Base-by-base conservation (phyloP, 1,140 invertebrate species). In the Rhizoglyphus robini region DNA sequence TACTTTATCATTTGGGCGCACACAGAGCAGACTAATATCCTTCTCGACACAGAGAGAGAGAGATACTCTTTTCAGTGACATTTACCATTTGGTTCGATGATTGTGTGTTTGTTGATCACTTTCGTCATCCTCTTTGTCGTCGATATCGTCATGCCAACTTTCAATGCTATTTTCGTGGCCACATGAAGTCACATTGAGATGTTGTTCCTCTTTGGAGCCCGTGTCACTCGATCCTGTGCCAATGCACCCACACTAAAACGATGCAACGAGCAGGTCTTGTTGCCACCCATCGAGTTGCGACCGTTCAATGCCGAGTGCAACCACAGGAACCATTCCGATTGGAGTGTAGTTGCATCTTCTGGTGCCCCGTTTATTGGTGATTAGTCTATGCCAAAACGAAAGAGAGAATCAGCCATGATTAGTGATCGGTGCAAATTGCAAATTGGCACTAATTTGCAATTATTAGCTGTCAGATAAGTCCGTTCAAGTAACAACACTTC, bases 351-450 rank as follows among this genome's bases (percentile, higher is more conserved):
- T 64, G 63, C 1, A 68, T 34, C 59, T 68, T 65, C n/a, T 68
- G 67, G 29, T 68, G 64, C 5, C 49, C 59, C 58, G 66, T 68
- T 68, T 68, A 64, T 48, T 65, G 57, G 32, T 67, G 65, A 68
- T 32, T 38, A 67, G 29, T 62, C 67, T 68, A 47, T 15, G 25
- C 18, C 31, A 67, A 18, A 67, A n/a, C 25, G n/a, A 49, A 30
- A 67, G 5, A 67, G 34, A 65, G 25, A n/a, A n/a, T n/a, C 30
- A n/a, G 48, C n/a, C n/a, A 65, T 23, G 23, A 60, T 31, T 36
- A 29, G 29, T 31, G 58, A 29, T n/a, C 34, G n/a, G 29, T 32
- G n/a, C n/a, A n/a, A 63, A 25, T 31, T 20, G 30, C n/a, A 20
- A 27, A 61, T 65, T 34, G 58, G 46, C 49, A 34, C 36, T 23